Evolutionary conservation across 92 coral and sea anemone species (phyloP).

Genomic region (Zoanthus sociatus): DNA sequence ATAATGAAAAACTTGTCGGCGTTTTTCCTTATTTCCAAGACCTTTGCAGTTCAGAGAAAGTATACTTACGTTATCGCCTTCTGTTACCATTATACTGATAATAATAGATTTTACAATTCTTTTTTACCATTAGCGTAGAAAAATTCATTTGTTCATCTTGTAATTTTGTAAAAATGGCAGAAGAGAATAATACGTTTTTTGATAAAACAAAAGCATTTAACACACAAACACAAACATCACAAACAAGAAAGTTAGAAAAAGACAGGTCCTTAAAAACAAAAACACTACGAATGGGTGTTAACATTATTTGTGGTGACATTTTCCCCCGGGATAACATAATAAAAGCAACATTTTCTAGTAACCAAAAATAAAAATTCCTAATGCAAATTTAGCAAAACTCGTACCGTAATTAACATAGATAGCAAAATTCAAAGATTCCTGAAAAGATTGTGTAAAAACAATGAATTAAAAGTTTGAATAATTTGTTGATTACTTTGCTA

Average conservation of each 20-base stretch:
- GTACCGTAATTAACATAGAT: neutral
- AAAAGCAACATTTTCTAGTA: neutral
- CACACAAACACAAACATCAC: slow-evolving; percentile 20
- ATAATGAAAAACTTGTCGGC: slow-evolving; percentile 9
- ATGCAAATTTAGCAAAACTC: neutral
- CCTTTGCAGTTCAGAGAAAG: slow-evolving; percentile 17
- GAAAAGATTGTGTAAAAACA: neutral
- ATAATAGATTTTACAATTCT: slow-evolving; percentile 4
- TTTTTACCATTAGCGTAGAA: slow-evolving; percentile 22
- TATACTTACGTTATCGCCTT: neutral
- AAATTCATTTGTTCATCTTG: slow-evolving; percentile 23
- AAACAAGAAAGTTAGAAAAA: neutral
- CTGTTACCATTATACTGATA: neutral
- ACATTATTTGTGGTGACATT: slow-evolving; percentile 7
- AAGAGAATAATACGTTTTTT: slow-evolving; percentile 14
- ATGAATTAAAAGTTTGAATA: neutral
- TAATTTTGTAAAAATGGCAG: slow-evolving; percentile 9
- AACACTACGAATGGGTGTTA: neutral
- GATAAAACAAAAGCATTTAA: slow-evolving; percentile 17
- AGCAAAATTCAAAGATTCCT: slow-evolving; percentile 4
- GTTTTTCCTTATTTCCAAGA: slow-evolving; percentile 10
- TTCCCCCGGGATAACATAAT: slow-evolving; percentile 10
- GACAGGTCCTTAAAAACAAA: slow-evolving; percentile 1
- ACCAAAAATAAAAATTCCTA: slow-evolving; percentile 2
- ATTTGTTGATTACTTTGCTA: slow-evolving; percentile 10